Evolutionary conservation across 2,797 vertebrate species (phyloP).

Genomic region (Pangasius krempfi): DNA sequence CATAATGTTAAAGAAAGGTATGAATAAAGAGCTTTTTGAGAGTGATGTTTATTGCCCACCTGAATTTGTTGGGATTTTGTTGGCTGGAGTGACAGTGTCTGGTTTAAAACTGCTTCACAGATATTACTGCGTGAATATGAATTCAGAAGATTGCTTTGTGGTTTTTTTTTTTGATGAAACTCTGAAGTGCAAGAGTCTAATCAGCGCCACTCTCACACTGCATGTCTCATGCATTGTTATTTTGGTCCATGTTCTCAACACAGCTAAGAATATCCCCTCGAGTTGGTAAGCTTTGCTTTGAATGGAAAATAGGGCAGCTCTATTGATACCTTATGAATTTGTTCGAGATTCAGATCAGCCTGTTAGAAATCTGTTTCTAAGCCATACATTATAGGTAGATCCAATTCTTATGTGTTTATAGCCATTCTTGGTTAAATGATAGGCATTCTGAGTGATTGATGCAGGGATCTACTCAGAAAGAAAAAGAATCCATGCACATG

Average conservation of each 20-base stretch:
- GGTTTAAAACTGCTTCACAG: constrained; percentile 24
- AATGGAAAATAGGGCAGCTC: constrained; percentile 47
- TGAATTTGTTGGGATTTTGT: constrained; percentile 23
- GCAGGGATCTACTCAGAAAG: background rate
- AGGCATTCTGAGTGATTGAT: background rate
- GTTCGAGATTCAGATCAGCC: constrained; percentile 35
- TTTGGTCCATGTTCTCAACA: constrained; percentile 37
- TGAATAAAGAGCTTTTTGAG: constrained; percentile 40
- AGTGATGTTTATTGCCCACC: constrained; percentile 38
- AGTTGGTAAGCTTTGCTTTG: constrained; percentile 40
- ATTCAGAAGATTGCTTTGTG: constrained; percentile 5
- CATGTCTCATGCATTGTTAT: constrained; percentile 46
- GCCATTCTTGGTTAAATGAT: background rate
- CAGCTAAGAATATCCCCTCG: constrained; percentile 41
- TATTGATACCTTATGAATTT: constrained; percentile 46
- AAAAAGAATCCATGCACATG: background rate
- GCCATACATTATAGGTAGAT: background rate
- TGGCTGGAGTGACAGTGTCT: constrained; percentile 11
- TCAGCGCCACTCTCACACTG: constrained; percentile 27
- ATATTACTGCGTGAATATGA: constrained; percentile 26
- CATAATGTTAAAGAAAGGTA: constrained; percentile 34
- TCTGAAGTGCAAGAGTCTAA: constrained; percentile 34
- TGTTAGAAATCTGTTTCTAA: constrained; percentile 2
- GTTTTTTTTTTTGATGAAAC: background rate
- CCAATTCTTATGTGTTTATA: background rate